Conservation (phyloP, 2,113 vertebrate genomes). For the Glaucomys volans region DNA sequence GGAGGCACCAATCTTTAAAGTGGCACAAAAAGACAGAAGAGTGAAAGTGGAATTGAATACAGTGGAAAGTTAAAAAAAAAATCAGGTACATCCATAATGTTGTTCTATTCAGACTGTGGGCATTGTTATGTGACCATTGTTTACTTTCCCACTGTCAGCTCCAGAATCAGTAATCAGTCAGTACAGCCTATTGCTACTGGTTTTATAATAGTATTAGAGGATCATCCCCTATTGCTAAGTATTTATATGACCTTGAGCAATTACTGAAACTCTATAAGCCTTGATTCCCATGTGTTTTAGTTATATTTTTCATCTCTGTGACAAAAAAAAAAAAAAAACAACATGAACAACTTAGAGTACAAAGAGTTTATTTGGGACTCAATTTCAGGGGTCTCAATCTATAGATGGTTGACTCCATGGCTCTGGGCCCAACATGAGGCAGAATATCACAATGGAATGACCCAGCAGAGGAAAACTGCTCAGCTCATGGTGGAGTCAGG, state of each 20-base stretch:
- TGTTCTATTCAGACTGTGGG: background rate
- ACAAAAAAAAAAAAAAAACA: no score
- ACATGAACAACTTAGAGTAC: no score
- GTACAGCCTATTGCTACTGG: background rate
- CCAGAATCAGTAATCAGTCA: background rate
- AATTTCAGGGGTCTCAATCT: no score
- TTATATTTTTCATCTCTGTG: no score
- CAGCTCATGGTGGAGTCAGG: no score
- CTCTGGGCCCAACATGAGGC: no score
- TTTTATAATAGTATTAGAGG: background rate
- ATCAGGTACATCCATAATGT: background rate
- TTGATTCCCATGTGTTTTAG: background rate
- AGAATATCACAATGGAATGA: no score
- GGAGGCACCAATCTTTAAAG: conserved; percentile 59
- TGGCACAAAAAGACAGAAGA: conserved; percentile 51
- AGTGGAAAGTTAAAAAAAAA: background rate
- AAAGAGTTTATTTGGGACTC: no score
- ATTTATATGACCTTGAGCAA: background rate
- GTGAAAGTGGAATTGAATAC: conserved; percentile 13
- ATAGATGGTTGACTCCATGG: no score
- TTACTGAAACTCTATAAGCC: background rate
- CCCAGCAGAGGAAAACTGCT: no score
- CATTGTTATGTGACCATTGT: background rate
- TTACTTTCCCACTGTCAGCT: background rate
- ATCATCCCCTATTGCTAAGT: background rate